Evolutionary conservation across 2,888 invertebrate species (phyloP).

Genomic region (Trachelus iudaicus): DNA sequence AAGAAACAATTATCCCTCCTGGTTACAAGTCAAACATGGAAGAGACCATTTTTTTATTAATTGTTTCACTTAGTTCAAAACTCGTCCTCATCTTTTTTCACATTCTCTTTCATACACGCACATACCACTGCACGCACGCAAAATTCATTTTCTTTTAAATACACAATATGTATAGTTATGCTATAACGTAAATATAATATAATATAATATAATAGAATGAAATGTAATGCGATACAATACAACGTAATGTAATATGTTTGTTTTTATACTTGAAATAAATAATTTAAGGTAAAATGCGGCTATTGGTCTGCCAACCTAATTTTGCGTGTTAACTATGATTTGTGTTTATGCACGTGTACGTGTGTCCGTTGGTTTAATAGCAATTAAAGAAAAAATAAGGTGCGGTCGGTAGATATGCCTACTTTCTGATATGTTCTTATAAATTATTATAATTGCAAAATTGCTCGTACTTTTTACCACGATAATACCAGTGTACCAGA

Average conservation of each 20-base stretch:
- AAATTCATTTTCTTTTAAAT: neutral
- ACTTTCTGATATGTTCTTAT: neutral
- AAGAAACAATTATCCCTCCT: neutral
- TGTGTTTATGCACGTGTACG: neutral
- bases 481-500: neutral
- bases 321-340: neutral
- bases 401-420: neutral
- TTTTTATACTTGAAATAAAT: slow-evolving; percentile 55
- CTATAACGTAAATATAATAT: neutral
- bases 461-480: neutral
- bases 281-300: slow-evolving; percentile 24
- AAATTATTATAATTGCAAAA: neutral
- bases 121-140: neutral
- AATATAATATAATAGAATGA: neutral
- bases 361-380: neutral
- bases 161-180: neutral
- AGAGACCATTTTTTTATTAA: slow-evolving; percentile 42
- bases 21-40: slow-evolving; percentile 43
- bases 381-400: neutral
- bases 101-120: slow-evolving; percentile 17
- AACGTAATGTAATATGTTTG: slow-evolving; percentile 33
- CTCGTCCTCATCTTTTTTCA: slow-evolving; percentile 21
- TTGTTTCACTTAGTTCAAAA: slow-evolving; percentile 29
- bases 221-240: neutral
- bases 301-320: neutral